A percentile compares a stretch with the other conserved stretches of the same genome.
Conservation (phyloP, 2,113 vertebrate genomes). For the Emydura subglobosa region DNA sequence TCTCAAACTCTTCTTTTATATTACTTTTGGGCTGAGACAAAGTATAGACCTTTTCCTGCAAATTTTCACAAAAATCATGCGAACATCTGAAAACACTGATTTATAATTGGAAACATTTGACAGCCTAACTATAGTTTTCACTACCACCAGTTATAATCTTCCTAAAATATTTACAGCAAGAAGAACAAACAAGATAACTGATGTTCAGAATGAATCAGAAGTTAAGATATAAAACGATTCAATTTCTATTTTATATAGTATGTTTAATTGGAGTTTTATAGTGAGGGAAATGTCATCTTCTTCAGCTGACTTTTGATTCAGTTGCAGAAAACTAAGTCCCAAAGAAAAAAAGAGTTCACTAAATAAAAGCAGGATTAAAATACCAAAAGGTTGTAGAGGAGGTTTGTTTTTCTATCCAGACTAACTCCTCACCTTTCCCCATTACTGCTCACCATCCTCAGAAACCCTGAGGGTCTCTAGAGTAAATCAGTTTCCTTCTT, state of each 20-base stretch:
- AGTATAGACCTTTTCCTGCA: slow-evolving; percentile 48
- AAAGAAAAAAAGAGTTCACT: not conserved
- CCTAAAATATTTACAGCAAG: slow-evolving; percentile 64
- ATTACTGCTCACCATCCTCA: not conserved
- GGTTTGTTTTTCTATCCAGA: not conserved
- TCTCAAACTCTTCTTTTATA: not conserved
- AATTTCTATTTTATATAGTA: slow-evolving; percentile 12
- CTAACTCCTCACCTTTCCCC: not conserved
- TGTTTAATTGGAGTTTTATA: not conserved
- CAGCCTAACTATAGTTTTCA: not conserved
- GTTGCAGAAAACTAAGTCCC: not conserved
- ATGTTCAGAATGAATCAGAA: slow-evolving; percentile 46
- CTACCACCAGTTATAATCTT: not conserved
- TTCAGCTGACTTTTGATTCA: not conserved
- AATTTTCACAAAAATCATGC: slow-evolving; percentile 56
- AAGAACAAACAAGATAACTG: slow-evolving; percentile 56
- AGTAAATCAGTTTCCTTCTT: not conserved
- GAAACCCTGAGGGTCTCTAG: not conserved
- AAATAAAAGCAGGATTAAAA: not conserved
- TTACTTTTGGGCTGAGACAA: slow-evolving; percentile 47
- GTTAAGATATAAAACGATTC: not conserved
- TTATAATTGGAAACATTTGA: slow-evolving; percentile 62
- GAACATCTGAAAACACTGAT: slow-evolving; percentile 70
- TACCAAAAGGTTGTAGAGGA: not conserved
- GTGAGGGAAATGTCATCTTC: not conserved